These are phyloP conservation scores for Dermochelys coriacea DNA, from an alignment of 2,797 vertebrate genomes.

Conservation along the genomic window DNA sequence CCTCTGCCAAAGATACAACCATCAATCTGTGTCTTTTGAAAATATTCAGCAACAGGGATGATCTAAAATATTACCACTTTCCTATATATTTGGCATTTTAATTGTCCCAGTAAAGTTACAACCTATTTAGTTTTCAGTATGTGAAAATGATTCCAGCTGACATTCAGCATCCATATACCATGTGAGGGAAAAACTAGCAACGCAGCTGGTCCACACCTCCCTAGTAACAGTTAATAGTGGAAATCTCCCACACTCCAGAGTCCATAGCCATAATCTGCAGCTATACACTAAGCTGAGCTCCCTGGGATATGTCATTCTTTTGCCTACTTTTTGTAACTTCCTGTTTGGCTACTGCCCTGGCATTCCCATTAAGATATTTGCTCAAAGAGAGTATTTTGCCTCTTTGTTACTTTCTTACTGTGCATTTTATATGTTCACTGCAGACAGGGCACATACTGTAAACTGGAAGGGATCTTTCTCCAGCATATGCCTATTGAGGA, in stretches of 20 bases:
- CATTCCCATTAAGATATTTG: neutral
- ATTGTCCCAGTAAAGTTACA: too few species aligned
- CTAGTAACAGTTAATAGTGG: rapidly evolving
- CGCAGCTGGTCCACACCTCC: rapidly evolving
- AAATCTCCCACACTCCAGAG: neutral
- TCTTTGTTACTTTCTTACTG: rapidly evolving
- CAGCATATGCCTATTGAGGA: neutral
- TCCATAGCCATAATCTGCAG: neutral
- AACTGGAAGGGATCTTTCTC: neutral
- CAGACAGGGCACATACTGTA: neutral
- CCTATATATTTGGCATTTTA: neutral
- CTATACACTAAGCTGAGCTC: rapidly evolving
- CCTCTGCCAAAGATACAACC: rapidly evolving
- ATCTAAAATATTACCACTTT: neutral
- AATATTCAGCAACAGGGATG: neutral
- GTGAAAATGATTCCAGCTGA: neutral
- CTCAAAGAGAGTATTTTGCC: neutral
- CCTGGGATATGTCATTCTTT: rapidly evolving
- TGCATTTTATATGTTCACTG: neutral
- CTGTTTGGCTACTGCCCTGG: neutral
- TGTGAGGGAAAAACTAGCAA: rapidly evolving
- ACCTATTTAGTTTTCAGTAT: neutral
- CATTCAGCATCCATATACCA: neutral
- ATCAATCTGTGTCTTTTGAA: neutral
- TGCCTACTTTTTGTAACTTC: neutral